Conservation (phyloP, 2,113 vertebrate species). For the Dascyllus trimaculatus region DNA sequence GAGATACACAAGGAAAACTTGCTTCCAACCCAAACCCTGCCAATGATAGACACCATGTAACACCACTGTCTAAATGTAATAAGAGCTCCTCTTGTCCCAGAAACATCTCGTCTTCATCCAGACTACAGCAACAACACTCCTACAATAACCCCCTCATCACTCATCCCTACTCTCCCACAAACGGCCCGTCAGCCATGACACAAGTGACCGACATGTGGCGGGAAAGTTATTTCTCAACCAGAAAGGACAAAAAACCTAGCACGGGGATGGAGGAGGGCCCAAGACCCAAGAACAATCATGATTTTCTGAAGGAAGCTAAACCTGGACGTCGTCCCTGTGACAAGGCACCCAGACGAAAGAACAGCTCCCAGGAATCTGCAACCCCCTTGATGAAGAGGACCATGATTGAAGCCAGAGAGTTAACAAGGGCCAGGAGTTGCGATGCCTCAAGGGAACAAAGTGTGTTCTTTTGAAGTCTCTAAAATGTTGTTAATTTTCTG, state of each 20-base stretch:
- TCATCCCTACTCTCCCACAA: not conserved
- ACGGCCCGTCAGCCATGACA: not conserved
- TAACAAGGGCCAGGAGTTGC: not conserved
- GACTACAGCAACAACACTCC: not conserved
- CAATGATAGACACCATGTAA: not conserved
- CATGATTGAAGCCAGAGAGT: not conserved
- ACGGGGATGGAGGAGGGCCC: not conserved
- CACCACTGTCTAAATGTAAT: not conserved
- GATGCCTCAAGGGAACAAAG: not conserved
- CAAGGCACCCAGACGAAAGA: not conserved
- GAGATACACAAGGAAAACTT: not conserved
- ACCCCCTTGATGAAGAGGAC: conserved; percentile 42
- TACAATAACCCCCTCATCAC: not conserved
- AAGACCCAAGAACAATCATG: not conserved
- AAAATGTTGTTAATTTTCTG: not conserved
- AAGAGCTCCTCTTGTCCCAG: not conserved
- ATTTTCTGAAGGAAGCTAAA: not conserved
- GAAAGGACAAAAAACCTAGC: not conserved
- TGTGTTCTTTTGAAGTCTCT: conserved; percentile 28
- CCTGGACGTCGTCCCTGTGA: not conserved
- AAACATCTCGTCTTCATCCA: not conserved
- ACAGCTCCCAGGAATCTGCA: not conserved
- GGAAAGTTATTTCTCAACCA: not conserved
- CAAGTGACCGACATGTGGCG: not conserved
- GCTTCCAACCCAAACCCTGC: not conserved